Percentiles rank a stretch among this genome's conserved stretches.
These are phyloP conservation scores for Drosophila setifemur DNA, from an alignment of 1,140 invertebrate species.

Conservation along the genomic window DNA sequence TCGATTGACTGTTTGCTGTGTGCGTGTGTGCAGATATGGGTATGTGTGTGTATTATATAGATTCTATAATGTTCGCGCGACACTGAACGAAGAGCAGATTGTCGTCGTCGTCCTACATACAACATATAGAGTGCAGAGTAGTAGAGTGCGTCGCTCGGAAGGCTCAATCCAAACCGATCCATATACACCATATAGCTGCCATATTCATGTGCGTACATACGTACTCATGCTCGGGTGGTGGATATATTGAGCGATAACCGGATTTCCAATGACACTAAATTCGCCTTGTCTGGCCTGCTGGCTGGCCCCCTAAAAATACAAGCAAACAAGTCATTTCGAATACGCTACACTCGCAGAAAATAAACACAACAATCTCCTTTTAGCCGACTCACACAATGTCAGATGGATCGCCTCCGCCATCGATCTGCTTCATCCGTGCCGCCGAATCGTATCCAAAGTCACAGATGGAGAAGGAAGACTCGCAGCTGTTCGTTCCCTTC, in stretches of 20 bases:
- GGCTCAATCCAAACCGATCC: not conserved
- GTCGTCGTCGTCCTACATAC: conserved; percentile 3
- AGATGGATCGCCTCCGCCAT: conserved; percentile 81
- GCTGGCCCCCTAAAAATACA: conserved; percentile 14
- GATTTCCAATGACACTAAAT: conserved; percentile 23
- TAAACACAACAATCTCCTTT: conserved; percentile 15
- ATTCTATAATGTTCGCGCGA: not conserved
- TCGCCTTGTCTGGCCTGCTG: conserved; percentile 1
- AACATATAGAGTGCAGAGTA: not conserved
- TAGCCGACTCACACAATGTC: conserved; percentile 74
- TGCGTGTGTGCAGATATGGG: not conserved
- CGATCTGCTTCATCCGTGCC: conserved; percentile 81
- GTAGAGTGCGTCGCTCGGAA: conserved; percentile 4
- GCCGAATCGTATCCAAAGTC: conserved; percentile 81
- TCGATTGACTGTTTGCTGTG: conserved; percentile 7
- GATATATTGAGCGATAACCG: conserved; percentile 27
- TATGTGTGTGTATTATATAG: not conserved
- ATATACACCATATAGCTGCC: not conserved
- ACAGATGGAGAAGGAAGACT: conserved; percentile 81
- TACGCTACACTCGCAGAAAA: conserved; percentile 9
- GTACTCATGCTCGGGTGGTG: not conserved
- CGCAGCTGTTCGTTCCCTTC: conserved; percentile 70
- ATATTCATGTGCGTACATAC: not conserved
- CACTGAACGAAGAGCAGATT: not conserved
- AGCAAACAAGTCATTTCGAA: conserved; percentile 18